Conservation (phyloP, 2,888 invertebrate genomes). For the Megaustenia siamemsis region DNA sequence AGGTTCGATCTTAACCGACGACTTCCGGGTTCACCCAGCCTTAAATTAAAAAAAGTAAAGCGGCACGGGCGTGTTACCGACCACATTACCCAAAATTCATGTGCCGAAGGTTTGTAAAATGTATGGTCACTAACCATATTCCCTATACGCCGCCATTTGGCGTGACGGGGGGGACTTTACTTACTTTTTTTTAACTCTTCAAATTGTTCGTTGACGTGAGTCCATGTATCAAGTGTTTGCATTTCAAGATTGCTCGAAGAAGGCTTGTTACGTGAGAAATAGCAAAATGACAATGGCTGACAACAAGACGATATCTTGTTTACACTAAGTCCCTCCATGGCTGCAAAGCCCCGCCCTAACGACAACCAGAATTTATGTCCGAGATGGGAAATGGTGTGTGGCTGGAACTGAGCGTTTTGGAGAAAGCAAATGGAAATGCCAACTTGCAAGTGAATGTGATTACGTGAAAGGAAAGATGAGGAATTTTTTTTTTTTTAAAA, state of each 20-base stretch:
- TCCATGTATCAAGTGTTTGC: background rate
- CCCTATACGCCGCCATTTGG: background rate
- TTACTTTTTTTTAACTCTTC: background rate
- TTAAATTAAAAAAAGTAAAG: too few species aligned
- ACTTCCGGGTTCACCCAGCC: too few species aligned
- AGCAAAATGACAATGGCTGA: slow-evolving; percentile 25
- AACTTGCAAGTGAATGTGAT: background rate
- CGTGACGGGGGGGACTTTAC: background rate
- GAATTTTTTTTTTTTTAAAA: background rate
- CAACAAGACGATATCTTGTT: slow-evolving; percentile 26
- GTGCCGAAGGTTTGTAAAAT: too few species aligned
- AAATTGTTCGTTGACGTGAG: background rate
- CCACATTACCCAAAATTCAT: background rate
- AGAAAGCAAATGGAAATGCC: background rate
- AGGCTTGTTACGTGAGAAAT: slow-evolving; percentile 13
- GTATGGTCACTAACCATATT: too few species aligned
- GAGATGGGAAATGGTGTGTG: too few species aligned
- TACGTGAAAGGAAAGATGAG: background rate
- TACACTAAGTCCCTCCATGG: background rate
- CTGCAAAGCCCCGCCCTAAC: background rate
- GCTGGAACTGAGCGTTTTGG: background rate
- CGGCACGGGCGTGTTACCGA: background rate
- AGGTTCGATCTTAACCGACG: too few species aligned
- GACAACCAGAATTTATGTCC: slow-evolving; percentile 13
- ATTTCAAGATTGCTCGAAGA: background rate